Evolutionary conservation across 2,888 invertebrate genomes (phyloP), one percentile per base, ranked within the genome.

Genomic region (Chironomus tentans): DNA sequence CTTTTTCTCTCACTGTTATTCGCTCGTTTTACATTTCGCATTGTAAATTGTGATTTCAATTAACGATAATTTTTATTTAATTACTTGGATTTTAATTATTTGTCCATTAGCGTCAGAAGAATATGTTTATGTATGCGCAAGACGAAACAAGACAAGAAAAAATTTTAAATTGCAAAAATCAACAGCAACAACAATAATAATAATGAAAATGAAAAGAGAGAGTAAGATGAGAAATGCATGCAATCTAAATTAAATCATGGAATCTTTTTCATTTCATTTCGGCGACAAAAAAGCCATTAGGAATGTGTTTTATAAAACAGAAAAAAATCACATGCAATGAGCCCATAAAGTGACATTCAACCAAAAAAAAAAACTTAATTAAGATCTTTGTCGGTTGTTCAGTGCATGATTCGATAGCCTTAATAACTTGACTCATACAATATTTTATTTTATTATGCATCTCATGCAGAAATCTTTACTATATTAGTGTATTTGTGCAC

Each of bases 51-150:
- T 62, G 72, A 73, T 73, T 56, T 73, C 72, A 62, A 73, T 73
- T 73, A 73, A 73, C 46, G 72, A 73, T 73, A 73, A 73, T 73
- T 56, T 73, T 73, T 73, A 73, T 73, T 73, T 73, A 73, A 73
- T 73, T 62, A 73, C 62, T 22, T 62, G 56, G 72, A 61, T 24
- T 28, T 73, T 73, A 73, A 73, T 73, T 73, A 73, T 73, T 73
- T 73, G 72, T 73, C 72, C 62, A 73, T 73, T 73, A 73, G 22
- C 56, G 72, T 73, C 72, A 46, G 21, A 15, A 22, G n/a, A n/a
- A 13, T 65, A 21, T 62, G 62, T 50, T n/a, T 50, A 18, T 62
- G 62, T 22, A 22, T 24, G 65, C 18, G 65, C 13, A 7, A 38
- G 38, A 38, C 38, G 38, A 38, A 10, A 38, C 38, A 38, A 38